Evolutionary conservation across 2,888 invertebrate species (phyloP).

Genomic region (Pammene fasciana): DNA sequence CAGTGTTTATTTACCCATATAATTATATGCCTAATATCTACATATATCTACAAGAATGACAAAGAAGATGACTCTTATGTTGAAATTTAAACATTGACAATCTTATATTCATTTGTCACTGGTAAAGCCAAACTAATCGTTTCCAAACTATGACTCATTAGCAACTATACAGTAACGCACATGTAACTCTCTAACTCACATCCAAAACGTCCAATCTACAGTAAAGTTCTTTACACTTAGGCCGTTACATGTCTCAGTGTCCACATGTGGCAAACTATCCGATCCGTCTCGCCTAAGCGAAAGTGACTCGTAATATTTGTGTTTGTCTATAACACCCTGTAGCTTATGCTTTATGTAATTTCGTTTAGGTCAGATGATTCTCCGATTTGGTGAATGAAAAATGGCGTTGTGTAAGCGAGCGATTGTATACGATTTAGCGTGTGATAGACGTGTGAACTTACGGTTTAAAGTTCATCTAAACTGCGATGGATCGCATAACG

Average conservation of each 20-base stretch:
- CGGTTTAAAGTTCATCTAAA: constrained; percentile 10
- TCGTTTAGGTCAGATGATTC: constrained; percentile 31
- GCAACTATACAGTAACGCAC: constrained; percentile 6
- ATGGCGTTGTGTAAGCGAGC: constrained; percentile 10
- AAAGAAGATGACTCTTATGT: too few relatives aligned
- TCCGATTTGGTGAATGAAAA: constrained; percentile 18
- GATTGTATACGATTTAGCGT: constrained; percentile 12
- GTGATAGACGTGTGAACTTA: constrained; percentile 24
- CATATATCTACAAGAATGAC: too few relatives aligned
- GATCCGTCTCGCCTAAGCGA: constrained; percentile 39
- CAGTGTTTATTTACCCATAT: too few relatives aligned
- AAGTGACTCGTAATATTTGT: constrained; percentile 40
- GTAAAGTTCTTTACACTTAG: background rate
- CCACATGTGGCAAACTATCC: constrained; percentile 25
- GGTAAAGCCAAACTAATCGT: constrained; percentile 12
- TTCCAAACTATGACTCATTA: constrained; percentile 30
- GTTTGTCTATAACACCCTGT: constrained; percentile 34
- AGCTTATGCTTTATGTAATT: constrained; percentile 19
- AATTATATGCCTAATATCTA: too few relatives aligned
- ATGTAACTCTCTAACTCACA: constrained; percentile 4
- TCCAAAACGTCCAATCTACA: background rate
- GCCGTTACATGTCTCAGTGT: background rate
- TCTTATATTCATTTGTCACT: background rate
- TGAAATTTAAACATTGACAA: background rate
- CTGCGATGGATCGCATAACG: background rate